A percentile compares a stretch with the other conserved stretches of the same genome.
Conservation (phyloP, 2,797 vertebrate species). For the Ciconia nigra region DNA sequence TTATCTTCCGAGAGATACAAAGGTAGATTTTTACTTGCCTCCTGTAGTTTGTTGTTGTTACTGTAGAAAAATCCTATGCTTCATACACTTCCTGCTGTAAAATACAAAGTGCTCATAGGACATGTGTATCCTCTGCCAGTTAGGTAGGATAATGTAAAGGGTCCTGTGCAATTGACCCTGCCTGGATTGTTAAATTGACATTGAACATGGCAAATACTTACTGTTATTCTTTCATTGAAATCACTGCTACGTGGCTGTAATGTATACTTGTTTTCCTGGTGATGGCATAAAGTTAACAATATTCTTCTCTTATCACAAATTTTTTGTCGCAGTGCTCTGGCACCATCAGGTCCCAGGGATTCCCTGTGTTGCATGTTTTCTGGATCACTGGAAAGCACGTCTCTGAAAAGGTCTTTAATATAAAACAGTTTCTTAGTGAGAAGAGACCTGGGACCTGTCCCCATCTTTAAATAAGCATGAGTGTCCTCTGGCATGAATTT, state of each 20-base stretch:
- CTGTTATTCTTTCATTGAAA: not conserved
- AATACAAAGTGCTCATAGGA: not conserved
- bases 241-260: not conserved
- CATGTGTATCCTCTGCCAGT: not conserved
- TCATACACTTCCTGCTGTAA: not conserved
- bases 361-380: not conserved
- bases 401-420: not conserved
- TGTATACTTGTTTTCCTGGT: not conserved
- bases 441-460: not conserved
- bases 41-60: not conserved
- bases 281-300: not conserved
- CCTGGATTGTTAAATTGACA: not conserved
- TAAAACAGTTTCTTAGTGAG: not conserved
- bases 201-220: not conserved
- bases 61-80: not conserved
- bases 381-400: not conserved
- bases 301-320: rapidly evolving
- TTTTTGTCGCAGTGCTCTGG: not conserved
- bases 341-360: not conserved
- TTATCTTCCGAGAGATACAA: not conserved
- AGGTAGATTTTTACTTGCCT: not conserved
- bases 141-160: not conserved
- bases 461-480: not conserved
- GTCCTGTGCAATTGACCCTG: not conserved
- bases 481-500: not conserved